phyloP scores from a whole-genome alignment of 1,140 invertebrate species.

The Penaeus vannamei region DNA sequence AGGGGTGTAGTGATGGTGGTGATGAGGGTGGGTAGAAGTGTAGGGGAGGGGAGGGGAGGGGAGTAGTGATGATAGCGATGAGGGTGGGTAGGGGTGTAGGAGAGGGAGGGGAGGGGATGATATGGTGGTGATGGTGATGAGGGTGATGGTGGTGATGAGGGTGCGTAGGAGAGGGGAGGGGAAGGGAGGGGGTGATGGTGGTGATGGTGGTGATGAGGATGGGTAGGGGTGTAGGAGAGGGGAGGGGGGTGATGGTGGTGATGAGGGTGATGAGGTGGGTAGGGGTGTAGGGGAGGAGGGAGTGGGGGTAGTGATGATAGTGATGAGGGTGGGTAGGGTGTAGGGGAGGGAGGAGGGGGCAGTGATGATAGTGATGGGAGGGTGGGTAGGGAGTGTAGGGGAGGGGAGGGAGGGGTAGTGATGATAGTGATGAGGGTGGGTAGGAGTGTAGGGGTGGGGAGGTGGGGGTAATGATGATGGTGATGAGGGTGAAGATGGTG shows the following conservation, averaged over 20 bases:
- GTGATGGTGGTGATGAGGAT: background rate
- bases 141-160: background rate
- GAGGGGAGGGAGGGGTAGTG: background rate
- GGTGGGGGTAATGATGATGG: no score
- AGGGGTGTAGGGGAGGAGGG: no score
- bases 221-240: background rate
- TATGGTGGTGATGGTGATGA: background rate
- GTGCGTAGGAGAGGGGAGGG: background rate
- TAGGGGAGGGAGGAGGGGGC: no score
- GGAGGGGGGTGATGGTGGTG: no score
- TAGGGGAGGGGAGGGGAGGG: background rate
- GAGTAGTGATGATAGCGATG: background rate
- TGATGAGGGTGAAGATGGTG: no score
- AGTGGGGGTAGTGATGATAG: no score
- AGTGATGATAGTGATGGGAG: constrained; percentile 16
- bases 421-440: background rate
- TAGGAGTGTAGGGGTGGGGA: background rate
- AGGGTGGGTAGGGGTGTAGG: no score
- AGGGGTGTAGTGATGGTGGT: no score
- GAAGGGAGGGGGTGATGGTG: no score
- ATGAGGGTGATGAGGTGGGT: no score
- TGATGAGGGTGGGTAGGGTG: no score
- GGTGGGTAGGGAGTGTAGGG: background rate
- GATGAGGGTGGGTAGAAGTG: background rate
- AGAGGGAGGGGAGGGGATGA: background rate